Percentiles rank a stretch among this genome's conserved stretches.
Evolutionary conservation across 2,888 invertebrate species (phyloP).

Genomic region (Nomada flava): DNA sequence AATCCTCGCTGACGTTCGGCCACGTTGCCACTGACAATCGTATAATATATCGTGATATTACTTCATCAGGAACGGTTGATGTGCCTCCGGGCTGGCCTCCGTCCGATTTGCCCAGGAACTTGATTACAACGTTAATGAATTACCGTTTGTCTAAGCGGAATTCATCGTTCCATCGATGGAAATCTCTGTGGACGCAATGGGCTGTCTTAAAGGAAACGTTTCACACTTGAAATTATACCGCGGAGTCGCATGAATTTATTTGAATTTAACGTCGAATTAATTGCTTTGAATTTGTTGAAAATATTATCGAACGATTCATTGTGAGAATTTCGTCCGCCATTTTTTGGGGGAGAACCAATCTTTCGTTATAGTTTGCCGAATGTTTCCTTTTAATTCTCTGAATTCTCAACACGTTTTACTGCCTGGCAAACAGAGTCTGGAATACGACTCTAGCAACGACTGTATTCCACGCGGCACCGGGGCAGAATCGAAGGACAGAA

Average conservation of each 20-base stretch:
- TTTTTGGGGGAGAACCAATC: not conserved
- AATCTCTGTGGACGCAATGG: too few species aligned
- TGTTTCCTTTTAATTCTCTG: not conserved
- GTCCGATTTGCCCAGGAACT: constrained; percentile 15
- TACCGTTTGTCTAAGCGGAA: constrained; percentile 20
- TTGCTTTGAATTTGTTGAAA: not conserved
- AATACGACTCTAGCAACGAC: not conserved
- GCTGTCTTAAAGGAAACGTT: too few species aligned
- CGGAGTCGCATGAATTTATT: too few species aligned
- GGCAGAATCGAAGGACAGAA: constrained; percentile 28
- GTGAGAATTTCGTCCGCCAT: not conserved
- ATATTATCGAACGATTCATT: not conserved
- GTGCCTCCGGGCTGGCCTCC: not conserved
- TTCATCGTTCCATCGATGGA: not conserved
- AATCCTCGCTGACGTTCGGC: constrained; percentile 68
- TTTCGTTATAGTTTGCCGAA: not conserved
- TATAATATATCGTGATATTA: constrained; percentile 53
- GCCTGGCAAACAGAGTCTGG: not conserved
- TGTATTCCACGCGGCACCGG: constrained; percentile 40
- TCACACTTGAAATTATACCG: too few species aligned
- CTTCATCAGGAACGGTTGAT: constrained; percentile 32
- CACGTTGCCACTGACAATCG: constrained; percentile 56
- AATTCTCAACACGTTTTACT: not conserved
- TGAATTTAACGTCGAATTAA: too few species aligned
- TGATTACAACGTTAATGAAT: constrained; percentile 41